phyloP scores from a whole-genome alignment of 2,888 invertebrate species.

The Stenichneumon culpator region DNA sequence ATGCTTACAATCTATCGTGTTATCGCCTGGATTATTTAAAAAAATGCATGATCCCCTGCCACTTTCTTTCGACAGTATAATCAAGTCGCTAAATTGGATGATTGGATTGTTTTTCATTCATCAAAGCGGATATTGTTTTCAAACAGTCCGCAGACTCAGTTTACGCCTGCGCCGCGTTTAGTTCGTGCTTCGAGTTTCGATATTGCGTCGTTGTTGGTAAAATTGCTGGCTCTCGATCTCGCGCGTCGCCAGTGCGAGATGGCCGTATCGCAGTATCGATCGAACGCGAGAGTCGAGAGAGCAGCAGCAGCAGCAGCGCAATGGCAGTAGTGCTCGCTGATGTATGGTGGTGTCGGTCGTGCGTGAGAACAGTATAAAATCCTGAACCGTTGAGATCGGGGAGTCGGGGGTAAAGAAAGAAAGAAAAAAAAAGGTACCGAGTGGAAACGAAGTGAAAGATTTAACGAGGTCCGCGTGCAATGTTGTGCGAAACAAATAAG shows the following conservation, averaged over 20 bases:
- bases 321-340: conserved; percentile 2
- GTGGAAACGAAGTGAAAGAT: background rate
- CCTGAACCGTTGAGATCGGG: conserved; percentile 24
- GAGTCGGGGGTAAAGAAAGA: background rate
- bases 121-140: background rate
- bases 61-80: background rate
- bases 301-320: background rate
- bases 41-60: too few species aligned
- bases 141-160: background rate
- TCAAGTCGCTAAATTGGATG: background rate
- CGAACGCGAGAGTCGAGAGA: background rate
- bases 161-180: background rate
- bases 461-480: conserved; percentile 44
- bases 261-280: conserved; percentile 30
- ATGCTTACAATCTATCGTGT: background rate
- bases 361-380: conserved; percentile 50
- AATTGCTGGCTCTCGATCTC: conserved; percentile 13
- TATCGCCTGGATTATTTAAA: background rate
- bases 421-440: conserved; percentile 6
- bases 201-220: background rate
- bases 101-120: background rate
- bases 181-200: conserved; percentile 2
- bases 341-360: conserved; percentile 56
- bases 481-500: conserved; percentile 60
- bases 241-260: conserved; percentile 1